Conservation (phyloP, 2,888 invertebrate genomes). For the Helobdella robusta region DNA sequence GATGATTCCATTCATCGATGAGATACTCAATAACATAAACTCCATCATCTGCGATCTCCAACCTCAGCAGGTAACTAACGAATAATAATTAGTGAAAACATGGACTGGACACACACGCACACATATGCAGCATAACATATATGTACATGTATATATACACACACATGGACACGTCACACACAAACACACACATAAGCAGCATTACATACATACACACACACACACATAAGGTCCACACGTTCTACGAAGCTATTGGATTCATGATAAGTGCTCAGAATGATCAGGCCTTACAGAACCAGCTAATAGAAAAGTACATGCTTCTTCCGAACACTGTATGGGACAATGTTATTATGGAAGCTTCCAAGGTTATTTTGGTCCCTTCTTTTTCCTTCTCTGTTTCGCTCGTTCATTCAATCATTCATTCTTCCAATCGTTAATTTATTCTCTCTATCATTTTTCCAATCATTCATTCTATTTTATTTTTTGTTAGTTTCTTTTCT, state of each 20-base stretch:
- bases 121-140: neutral
- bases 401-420: too few species aligned
- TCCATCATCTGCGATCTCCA: constrained; percentile 97
- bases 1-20: constrained; percentile 93
- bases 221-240: constrained; percentile 68
- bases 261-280: constrained; percentile 96
- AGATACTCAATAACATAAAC: constrained; percentile 88
- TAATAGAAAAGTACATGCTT: constrained; percentile 94
- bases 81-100: neutral
- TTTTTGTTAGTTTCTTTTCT: constrained; percentile 1
- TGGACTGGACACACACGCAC: neutral
- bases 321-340: constrained; percentile 97
- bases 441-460: neutral
- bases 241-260: constrained; percentile 97
- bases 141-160: too few species aligned
- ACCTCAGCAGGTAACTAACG: constrained; percentile 71
- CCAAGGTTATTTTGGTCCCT: constrained; percentile 56
- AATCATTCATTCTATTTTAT: neutral
- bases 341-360: constrained; percentile 90
- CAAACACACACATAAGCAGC: too few species aligned
- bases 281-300: constrained; percentile 75
- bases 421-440: neutral
- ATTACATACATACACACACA: too few species aligned
- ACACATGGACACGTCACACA: neutral
- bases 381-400: neutral